Evolutionary conservation across 2,888 invertebrate genomes (phyloP), one percentile per base, ranked within the genome.

Genomic region (Lepidocyrtinus sp.): DNA sequence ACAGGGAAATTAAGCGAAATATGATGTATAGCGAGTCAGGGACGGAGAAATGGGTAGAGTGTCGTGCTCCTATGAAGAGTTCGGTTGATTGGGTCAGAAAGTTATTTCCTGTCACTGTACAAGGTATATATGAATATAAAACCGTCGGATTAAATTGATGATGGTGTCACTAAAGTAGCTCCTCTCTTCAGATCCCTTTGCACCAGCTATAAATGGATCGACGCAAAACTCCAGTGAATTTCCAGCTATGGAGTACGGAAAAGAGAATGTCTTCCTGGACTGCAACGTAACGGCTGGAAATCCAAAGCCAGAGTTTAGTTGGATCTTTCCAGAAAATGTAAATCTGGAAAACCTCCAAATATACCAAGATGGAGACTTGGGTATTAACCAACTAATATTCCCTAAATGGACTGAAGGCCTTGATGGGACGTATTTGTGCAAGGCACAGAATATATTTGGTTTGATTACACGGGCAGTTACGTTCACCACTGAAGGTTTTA

Each of bases 231-330:
- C 25, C 0, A 67, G 61, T 12, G 62, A 45, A 25, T 69, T 70
- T 50, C 19, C 50, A 7, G 22, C 19, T 2, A 24, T 68, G 1
- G 0, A 15, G 1, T n/a, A 21, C 1, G 55, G 62, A 24, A 1
- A 36, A 36, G 27, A 26, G 19, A 17, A 24, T 17, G 25, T 69
- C 3, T n/a, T 50, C 9, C 26, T 45, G 2, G 21, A 45, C 17
- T 83, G 83, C 45, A 59, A 70, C 24, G 75, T 24, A n/a, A n/a
- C n/a, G 15, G 25, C 70, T 5, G 83, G 83, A 24, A 81, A 77
- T 45, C 83, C 83, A 12, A 62, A 12, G 3, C 83, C 83, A 64
- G 62, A 21, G 17, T 5, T 83, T 1, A 15, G 22, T 2, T 83
- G 82, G 82, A 76, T 36, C 2, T 45, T 72, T n/a, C 74, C 75